These are phyloP conservation scores for Hydropsyche betteni DNA, from an alignment of 2,888 invertebrate species.

Conservation along the genomic window DNA sequence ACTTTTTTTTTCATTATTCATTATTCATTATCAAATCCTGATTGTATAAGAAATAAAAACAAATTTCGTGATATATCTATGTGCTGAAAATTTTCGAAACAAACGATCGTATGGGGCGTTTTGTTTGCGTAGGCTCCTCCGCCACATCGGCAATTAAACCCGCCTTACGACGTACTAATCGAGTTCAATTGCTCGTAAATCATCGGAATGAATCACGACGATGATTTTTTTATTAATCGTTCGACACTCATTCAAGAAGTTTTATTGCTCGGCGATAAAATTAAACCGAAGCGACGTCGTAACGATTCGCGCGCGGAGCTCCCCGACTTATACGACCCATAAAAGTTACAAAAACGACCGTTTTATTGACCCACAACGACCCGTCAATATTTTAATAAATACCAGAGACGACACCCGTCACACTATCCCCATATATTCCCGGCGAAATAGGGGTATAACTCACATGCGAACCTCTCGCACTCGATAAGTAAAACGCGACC, in stretches of 20 bases:
- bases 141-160: too few species aligned
- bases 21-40: too few species aligned
- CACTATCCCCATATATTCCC: background rate
- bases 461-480: background rate
- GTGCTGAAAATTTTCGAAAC: too few species aligned
- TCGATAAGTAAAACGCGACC: constrained; percentile 45
- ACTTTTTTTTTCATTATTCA: too few species aligned
- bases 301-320: background rate
- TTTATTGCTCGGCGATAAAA: constrained; percentile 24
- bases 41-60: too few species aligned
- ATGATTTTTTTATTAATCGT: constrained; percentile 20
- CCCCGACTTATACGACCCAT: constrained; percentile 18
- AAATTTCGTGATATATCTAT: too few species aligned
- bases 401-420: background rate
- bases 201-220: too few species aligned
- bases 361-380: constrained; percentile 21
- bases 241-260: constrained; percentile 16
- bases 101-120: too few species aligned
- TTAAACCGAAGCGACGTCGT: background rate
- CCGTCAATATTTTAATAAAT: constrained; percentile 24
- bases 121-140: too few species aligned
- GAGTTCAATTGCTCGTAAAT: too few species aligned
- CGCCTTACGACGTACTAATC: too few species aligned
- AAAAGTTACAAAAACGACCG: constrained; percentile 25
- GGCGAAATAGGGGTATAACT: background rate